These are phyloP conservation scores for Rhinogobio ventralis DNA, from an alignment of 2,797 vertebrate genomes.

Conservation along the genomic window DNA sequence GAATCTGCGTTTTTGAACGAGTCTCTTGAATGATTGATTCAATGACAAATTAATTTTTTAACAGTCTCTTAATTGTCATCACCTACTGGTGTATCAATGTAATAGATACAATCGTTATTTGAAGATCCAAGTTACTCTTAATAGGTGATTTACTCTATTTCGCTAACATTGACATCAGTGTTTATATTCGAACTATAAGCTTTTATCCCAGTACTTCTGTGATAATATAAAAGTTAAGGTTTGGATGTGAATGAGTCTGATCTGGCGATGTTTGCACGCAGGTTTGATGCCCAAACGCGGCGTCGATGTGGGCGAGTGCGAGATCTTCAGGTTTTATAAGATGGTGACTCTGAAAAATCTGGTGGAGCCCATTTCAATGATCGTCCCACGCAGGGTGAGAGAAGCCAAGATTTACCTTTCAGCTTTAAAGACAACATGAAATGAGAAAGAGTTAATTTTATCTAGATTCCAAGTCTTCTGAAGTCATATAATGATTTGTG, in stretches of 20 bases:
- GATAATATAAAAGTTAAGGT: not conserved
- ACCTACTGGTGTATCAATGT: not conserved
- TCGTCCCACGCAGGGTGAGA: constrained; percentile 86
- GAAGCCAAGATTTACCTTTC: not conserved
- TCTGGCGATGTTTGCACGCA: constrained; percentile 52
- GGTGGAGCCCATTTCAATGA: constrained; percentile 89
- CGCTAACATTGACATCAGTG: not conserved
- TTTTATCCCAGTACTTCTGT: not conserved
- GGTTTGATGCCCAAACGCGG: constrained; percentile 88
- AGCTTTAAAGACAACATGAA: not conserved
- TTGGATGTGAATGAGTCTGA: not conserved
- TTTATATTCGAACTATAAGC: not conserved
- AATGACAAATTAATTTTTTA: not conserved
- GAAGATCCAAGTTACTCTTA: not conserved
- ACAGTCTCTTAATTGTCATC: not conserved
- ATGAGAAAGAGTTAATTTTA: not conserved
- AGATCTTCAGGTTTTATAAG: constrained; percentile 89
- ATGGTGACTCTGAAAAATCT: constrained; percentile 85
- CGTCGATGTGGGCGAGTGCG: constrained; percentile 82
- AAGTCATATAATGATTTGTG: not conserved
- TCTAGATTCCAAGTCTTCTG: not conserved
- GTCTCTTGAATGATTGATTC: no score
- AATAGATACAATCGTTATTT: not conserved
- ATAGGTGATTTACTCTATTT: not conserved
- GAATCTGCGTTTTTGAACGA: not conserved